Conservation (phyloP, 1,140 invertebrate genomes). For the Drosophila equinoxialis region DNA sequence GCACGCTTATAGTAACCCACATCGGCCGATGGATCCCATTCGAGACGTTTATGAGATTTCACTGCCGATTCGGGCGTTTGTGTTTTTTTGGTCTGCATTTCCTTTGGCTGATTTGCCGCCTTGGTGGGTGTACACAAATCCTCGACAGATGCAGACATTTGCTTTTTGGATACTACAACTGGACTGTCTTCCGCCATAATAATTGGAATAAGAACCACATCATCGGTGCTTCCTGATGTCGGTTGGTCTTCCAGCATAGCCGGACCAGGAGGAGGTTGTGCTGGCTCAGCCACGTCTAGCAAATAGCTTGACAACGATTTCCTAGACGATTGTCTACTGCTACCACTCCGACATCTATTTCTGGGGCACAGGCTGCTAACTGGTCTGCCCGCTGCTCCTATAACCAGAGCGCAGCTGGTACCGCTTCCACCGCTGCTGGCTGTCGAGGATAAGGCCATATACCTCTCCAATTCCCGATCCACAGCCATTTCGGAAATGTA, state of each 20-base stretch:
- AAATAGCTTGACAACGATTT: background rate
- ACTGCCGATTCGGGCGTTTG: slow-evolving; percentile 74
- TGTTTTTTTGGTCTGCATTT: slow-evolving; percentile 55
- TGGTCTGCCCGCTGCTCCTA: background rate
- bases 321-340: background rate
- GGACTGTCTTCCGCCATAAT: slow-evolving; percentile 2
- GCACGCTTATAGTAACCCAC: slow-evolving; percentile 74
- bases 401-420: slow-evolving; percentile 30
- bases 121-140: slow-evolving; percentile 65
- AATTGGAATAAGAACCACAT: slow-evolving; percentile 48
- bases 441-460: slow-evolving; percentile 47
- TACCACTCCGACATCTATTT: background rate
- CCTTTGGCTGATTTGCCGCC: slow-evolving; percentile 3
- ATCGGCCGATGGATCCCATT: slow-evolving; percentile 81
- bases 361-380: background rate
- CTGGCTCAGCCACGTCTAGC: background rate
- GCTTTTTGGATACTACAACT: background rate
- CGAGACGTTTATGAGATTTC: slow-evolving; percentile 71
- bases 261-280: background rate
- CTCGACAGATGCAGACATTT: slow-evolving; percentile 49
- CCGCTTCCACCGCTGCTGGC: slow-evolving; percentile 40
- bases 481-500: slow-evolving; percentile 42
- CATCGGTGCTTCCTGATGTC: background rate
- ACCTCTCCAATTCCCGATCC: slow-evolving; percentile 50
- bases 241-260: background rate